phyloP scores from a whole-genome alignment of 2,888 invertebrate genomes.

The Pseudoips prasinana region DNA sequence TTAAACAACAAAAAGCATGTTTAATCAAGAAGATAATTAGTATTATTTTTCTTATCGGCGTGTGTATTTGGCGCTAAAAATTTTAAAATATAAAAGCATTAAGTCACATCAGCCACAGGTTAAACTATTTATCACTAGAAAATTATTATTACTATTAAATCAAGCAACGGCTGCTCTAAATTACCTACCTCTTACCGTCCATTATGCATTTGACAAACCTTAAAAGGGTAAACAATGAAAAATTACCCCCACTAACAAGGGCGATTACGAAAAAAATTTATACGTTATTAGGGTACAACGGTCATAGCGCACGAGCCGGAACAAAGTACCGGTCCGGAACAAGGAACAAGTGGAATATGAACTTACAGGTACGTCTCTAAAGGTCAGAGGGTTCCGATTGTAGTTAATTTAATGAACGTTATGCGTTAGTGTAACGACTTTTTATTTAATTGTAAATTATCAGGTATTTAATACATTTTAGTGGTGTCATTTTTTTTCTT shows the following conservation, averaged over 20 bases:
- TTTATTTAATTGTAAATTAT: neutral
- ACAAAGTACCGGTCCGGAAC: conserved; percentile 43
- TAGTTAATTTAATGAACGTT: conserved; percentile 23
- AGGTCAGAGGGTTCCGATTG: conserved; percentile 38
- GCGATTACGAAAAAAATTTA: conserved; percentile 4
- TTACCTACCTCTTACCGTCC: neutral
- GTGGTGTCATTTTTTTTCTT: too few relatives aligned
- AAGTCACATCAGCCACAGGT: too few relatives aligned
- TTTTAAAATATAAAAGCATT: too few relatives aligned
- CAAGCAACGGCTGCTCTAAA: too few relatives aligned
- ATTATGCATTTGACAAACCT: neutral
- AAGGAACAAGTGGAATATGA: conserved; percentile 19
- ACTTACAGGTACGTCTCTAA: conserved; percentile 34
- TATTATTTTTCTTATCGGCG: too few relatives aligned
- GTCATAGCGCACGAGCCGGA: conserved; percentile 41
- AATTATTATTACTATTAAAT: too few relatives aligned
- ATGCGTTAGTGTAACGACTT: neutral
- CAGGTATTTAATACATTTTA: too few relatives aligned
- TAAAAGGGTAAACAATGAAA: conserved; percentile 2
- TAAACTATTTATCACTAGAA: too few relatives aligned
- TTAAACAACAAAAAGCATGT: too few relatives aligned
- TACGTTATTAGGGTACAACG: conserved; percentile 26
- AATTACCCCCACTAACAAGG: conserved; percentile 11
- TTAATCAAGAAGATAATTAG: too few relatives aligned
- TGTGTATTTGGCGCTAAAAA: too few relatives aligned